Evolutionary conservation across 1,140 invertebrate genomes (phyloP).

Genomic region (Amyelois transitella): DNA sequence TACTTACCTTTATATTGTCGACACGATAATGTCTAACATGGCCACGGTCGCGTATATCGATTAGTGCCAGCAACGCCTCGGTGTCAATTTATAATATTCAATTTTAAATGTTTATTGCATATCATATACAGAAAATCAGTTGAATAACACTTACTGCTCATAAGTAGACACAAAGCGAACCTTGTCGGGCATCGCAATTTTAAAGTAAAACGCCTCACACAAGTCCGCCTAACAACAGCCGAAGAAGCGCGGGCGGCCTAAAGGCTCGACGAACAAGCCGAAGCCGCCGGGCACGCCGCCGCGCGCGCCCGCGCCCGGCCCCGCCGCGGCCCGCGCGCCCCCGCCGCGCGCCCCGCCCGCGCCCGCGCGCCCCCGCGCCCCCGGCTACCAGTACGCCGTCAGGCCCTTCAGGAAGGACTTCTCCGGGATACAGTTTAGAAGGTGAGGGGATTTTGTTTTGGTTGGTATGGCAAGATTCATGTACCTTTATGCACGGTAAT

Average conservation of each 20-base stretch:
- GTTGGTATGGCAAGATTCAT: too few species aligned
- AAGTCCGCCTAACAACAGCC: conserved; percentile 25
- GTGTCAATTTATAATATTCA: too few species aligned
- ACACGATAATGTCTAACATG: too few species aligned
- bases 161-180: too few species aligned
- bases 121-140: too few species aligned
- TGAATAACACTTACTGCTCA: too few species aligned
- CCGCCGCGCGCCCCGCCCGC: conserved; percentile 18
- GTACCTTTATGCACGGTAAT: too few species aligned
- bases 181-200: too few species aligned
- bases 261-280: conserved; percentile 71
- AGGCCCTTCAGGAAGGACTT: conserved; percentile 68
- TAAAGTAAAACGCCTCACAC: background rate
- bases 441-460: conserved; percentile 29
- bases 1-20: too few species aligned
- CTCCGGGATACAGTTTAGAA: conserved; percentile 69
- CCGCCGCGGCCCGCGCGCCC: conserved; percentile 4
- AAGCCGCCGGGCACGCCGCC: conserved; percentile 43
- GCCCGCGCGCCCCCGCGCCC: conserved; percentile 28
- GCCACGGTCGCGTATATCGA: too few species aligned
- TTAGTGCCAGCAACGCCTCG: too few species aligned
- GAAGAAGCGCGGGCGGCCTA: conserved; percentile 66
- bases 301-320: conserved; percentile 19
- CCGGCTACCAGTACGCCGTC: conserved; percentile 60
- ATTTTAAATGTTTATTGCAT: too few species aligned